Evolutionary conservation across 1,140 invertebrate species (phyloP), one percentile per base, ranked within the genome.

Genomic region (Bacillus rossius): DNA sequence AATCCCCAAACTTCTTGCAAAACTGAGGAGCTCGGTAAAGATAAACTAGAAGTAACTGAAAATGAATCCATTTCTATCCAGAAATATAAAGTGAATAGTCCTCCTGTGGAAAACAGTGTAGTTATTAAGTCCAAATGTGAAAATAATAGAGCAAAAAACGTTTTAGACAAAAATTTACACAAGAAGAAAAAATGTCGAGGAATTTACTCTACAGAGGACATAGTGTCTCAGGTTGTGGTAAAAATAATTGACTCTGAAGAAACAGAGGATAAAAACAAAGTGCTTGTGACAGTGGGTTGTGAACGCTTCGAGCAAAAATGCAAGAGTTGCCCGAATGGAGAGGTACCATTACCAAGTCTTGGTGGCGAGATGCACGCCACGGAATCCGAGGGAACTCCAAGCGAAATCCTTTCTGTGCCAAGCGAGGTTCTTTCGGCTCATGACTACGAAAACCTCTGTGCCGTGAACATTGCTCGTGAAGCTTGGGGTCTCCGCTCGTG

Each of bases 381-480:
- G 69, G 29, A 16, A 3, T 59, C 63, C 22, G 71, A 73, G 22
- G 80, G 81, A 40, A 81, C 80, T 13, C 79, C 80, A 56, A 82
- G 80, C 42, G 80, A 81, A 65, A 74, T 82, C 8, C 73, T 82
- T 20, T 83, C 82, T 0, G 78, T 82, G 29, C 83, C 80, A 57
- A 82, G 80, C 45, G 80, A 81, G 65, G 74, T 82, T 10, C 72
- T 82, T 20, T 83, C 82, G 0, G 77, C 82, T 29, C 83, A 85
- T 65, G 84, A 86, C 65, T 86, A 86, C 63, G 84, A 85, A 68
- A 86, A 85, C 68, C 78, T 86, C 51, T 84, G 83, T 67, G 80
- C 83, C 5, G 71, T 85, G 1, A 84, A 84, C 61, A 80, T 86
- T 20, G 82, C 83, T 2, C 71, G 83, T 59, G 82, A 82, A 63